Evolutionary conservation across 2,888 invertebrate genomes (phyloP), one percentile per base, ranked within the genome.

Genomic region (Therioaphis trifolii): DNA sequence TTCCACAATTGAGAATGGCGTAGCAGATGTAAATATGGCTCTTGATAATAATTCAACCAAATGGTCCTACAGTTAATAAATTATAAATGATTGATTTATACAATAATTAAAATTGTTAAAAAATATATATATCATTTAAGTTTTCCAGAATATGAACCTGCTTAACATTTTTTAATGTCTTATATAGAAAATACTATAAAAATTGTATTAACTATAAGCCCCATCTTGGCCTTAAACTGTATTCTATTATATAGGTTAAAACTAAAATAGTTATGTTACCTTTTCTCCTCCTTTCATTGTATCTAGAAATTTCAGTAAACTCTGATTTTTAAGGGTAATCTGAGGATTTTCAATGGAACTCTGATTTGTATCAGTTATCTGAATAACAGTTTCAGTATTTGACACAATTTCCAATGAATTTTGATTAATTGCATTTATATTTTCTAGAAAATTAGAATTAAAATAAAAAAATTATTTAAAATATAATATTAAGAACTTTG

Each of bases 1-100:
- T 63, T 63, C 63, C 63, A 63, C 63, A 63, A 63, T 63, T 63
- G 63, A 63, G 29, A 63, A 63, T 63, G 63, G 63, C 18, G 63
- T 63, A 63, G 63, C 63, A 29, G 63, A 63, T 63, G 63, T 63
- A 63, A 63, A 63, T 9, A 63, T 29, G 29, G 29, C 63, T 63
- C 63, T 63, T 63, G 63, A 63, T 63, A 63, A 63, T 63, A 63
- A 63, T 63, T 63, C 63, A 35, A 29, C 29, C 29, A 63, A 63
- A 63, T 63, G 29, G 63, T 63, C 18, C 63, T 63, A 63, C 29
- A 29, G 29, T 63, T 63, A 63, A 63, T 63, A 29, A 43, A 43
- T 43, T 43, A 43, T 43, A 43, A 63, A 63, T 63, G 27, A 63
- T 63, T 11, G 18, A 63, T 29, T 63, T 63, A 63, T 29, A 63